Conservation (phyloP, 2,888 invertebrate species). For the Agriopis leucophaearia region DNA sequence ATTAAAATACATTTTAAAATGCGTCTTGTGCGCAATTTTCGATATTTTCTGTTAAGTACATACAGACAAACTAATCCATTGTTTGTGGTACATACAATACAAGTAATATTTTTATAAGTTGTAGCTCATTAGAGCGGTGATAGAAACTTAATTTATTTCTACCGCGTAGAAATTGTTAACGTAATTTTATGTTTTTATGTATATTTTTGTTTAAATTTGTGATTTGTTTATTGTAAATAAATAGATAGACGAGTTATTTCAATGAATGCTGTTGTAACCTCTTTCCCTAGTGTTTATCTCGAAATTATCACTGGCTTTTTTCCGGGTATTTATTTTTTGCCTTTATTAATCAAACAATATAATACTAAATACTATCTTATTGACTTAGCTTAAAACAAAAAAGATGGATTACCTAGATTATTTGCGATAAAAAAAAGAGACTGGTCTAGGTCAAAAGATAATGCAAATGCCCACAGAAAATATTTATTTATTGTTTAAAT, state of each 20-base stretch:
- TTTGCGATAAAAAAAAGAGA: too few species aligned
- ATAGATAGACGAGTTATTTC: slow-evolving; percentile 81
- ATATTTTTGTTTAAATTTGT: slow-evolving; percentile 77
- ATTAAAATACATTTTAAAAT: background rate
- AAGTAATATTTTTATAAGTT: slow-evolving; percentile 19
- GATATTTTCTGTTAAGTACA: slow-evolving; percentile 5
- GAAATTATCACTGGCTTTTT: too few species aligned
- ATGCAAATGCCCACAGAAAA: too few species aligned
- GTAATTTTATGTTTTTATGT: slow-evolving; percentile 67
- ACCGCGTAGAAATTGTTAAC: slow-evolving; percentile 76
- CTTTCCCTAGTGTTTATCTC: background rate
- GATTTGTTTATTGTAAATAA: slow-evolving; percentile 82
- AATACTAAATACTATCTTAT: too few species aligned
- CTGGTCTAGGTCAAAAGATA: too few species aligned
- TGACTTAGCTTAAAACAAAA: too few species aligned
- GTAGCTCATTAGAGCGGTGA: slow-evolving; percentile 41
- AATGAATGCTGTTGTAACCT: slow-evolving; percentile 41
- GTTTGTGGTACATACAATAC: slow-evolving; percentile 24
- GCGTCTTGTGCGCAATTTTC: background rate
- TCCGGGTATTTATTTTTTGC: too few species aligned
- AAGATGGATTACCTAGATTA: too few species aligned
- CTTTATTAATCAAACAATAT: too few species aligned
- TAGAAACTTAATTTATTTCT: slow-evolving; percentile 65
- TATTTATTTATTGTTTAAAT: too few species aligned
- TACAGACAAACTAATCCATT: background rate